Evolutionary conservation across 2,113 vertebrate species (phyloP), one percentile per base, ranked within the genome.

Genomic region (Sylvia atricapilla): DNA sequence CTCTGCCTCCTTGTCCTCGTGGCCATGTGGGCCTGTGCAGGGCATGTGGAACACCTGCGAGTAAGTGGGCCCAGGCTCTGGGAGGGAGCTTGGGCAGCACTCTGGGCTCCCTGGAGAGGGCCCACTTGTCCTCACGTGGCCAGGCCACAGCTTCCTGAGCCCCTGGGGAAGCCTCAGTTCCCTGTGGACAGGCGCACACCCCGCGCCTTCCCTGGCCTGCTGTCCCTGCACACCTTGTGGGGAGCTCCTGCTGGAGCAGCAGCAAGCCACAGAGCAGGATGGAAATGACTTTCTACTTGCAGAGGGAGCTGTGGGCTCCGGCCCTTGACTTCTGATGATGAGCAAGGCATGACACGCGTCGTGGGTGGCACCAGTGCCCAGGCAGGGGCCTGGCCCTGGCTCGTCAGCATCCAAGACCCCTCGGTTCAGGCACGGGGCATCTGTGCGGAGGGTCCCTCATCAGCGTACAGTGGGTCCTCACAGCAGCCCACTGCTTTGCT

Each of bases 121-220:
- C 28, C 15, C 15, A 1, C 22, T 43, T 31, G 10, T 52, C 16
- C 28, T 15, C 23, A 9, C 0, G 0, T 10, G 31, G n/a, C 22
- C 31, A 60, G 10, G 16, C 67, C 22, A 1, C 74, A 33, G 53
- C 56, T 63, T 70, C 37, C 37, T 3, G 0, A 70, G 17, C 10
- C 56, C 43, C n/a, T 1, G 25, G 53, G 22, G 46, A 27, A 41
- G 35, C 25, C 53, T 53, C 46, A 21, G 46, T 23, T 59, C n/a
- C 64, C 35, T 41, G 25, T 35, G 53, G 46, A 52, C 15, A 35
- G 67, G 33, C 1, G 0, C 20, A 10, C 8, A 8, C 3, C 17
- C 52, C 2, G 1, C 3, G 7, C 41, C n/a, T 20, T 80, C 39
- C 25, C n/a, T 47, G 60, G 25, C 15, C 19, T 55, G 35, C 68